Evolutionary conservation across 1,140 invertebrate genomes (phyloP).

Genomic region (Latrodectus geometricus): DNA sequence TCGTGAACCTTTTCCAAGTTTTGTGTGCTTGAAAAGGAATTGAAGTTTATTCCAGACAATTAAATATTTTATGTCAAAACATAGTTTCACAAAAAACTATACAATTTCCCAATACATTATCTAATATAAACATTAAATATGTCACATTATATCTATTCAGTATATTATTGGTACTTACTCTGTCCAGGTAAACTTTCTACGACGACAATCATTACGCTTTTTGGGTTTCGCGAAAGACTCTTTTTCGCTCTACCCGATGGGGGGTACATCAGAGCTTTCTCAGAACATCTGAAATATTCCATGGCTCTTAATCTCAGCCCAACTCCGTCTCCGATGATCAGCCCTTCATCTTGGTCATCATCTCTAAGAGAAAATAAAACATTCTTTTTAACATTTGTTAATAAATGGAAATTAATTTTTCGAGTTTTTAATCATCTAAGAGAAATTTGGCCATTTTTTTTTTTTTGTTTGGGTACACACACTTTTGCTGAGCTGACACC

Average conservation of each 20-base stretch:
- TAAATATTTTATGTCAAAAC: no score
- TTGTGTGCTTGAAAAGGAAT: no score
- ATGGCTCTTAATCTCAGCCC: conserved; percentile 71
- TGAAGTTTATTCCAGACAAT: no score
- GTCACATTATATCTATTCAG: no score
- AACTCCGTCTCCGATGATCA: conserved; percentile 69
- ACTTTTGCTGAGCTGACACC: no score
- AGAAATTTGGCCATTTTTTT: no score
- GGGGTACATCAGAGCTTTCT: conserved; percentile 67
- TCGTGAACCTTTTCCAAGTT: no score
- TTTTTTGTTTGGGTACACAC: no score
- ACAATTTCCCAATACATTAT: no score
- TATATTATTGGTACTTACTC: conserved; percentile 65
- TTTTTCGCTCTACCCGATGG: not conserved
- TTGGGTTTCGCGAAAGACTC: not conserved
- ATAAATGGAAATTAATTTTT: not conserved
- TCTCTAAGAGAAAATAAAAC: conserved; percentile 60
- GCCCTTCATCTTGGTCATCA: conserved; percentile 67
- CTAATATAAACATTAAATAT: no score
- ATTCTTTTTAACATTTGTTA: not conserved
- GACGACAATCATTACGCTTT: conserved; percentile 70
- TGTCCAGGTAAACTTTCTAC: conserved; percentile 70
- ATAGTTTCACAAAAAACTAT: no score
- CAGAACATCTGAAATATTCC: conserved; percentile 73
- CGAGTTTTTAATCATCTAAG: not conserved